Percentiles rank a stretch among this genome's conserved stretches.
phyloP scores from a whole-genome alignment of 2,113 vertebrate species.

The Pampusana beccarii region DNA sequence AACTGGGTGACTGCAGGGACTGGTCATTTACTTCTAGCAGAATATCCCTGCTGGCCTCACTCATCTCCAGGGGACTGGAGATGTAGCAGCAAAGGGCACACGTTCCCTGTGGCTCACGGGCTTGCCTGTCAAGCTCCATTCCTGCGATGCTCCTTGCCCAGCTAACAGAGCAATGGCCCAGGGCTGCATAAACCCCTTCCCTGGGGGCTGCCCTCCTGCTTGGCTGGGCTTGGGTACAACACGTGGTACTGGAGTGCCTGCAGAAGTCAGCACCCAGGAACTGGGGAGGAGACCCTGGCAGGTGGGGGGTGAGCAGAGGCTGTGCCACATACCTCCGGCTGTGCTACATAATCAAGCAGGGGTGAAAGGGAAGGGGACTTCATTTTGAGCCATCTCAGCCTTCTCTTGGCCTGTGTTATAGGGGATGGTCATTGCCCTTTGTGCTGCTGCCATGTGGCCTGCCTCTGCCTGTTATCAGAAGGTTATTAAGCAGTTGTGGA shows the following conservation, averaged over 20 bases:
- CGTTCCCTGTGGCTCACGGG: rapidly evolving
- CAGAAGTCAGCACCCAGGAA: background rate
- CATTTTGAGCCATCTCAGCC: background rate
- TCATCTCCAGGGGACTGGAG: background rate
- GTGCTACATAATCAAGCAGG: background rate
- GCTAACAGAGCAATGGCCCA: rapidly evolving
- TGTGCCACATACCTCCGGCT: rapidly evolving
- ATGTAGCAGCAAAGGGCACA: background rate
- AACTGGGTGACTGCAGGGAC: background rate
- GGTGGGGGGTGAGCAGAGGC: background rate
- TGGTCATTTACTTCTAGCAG: background rate
- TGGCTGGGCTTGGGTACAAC: too few species aligned
- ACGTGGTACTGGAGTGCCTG: background rate
- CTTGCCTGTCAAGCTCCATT: background rate
- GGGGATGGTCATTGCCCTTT: background rate
- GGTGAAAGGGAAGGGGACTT: background rate
- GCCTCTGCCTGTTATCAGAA: background rate
- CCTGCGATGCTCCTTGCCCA: background rate
- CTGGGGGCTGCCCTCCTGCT: background rate
- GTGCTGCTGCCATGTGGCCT: rapidly evolving
- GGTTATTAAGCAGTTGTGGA: background rate
- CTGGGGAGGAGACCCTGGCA: background rate
- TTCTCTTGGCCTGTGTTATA: background rate
- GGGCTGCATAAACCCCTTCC: background rate
- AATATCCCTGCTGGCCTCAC: background rate